phyloP scores from a whole-genome alignment of 2,797 vertebrate species.

The Gymnoscopelus braueri region DNA sequence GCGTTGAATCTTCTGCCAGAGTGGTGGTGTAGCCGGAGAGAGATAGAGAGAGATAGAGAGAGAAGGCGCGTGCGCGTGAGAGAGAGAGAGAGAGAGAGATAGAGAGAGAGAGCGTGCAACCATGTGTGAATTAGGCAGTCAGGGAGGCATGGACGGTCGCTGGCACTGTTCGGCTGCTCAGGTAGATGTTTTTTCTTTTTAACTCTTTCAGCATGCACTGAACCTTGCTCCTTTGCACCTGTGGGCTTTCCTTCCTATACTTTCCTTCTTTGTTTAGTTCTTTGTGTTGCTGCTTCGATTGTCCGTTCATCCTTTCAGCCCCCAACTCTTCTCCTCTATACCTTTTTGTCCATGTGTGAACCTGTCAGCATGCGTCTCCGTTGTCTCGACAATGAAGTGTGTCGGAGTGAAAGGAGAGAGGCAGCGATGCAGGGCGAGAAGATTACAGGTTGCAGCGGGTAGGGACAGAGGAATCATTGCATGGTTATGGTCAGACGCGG shows the following conservation, averaged over 20 bases:
- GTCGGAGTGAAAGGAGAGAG: slow-evolving; percentile 19
- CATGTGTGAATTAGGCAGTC: slow-evolving; percentile 80
- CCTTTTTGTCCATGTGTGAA: slow-evolving; percentile 33
- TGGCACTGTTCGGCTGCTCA: slow-evolving; percentile 82
- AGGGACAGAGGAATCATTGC: not conserved
- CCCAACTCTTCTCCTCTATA: not conserved
- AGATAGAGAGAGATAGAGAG: too few relatives aligned
- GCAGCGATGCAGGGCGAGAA: slow-evolving; percentile 14
- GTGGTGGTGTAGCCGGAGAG: slow-evolving; percentile 31
- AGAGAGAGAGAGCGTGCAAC: slow-evolving; percentile 50
- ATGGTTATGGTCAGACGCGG: slow-evolving; percentile 1
- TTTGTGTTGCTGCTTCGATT: not conserved
- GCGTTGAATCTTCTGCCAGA: slow-evolving; percentile 65
- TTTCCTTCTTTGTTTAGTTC: slow-evolving; percentile 6
- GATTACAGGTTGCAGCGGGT: too few relatives aligned
- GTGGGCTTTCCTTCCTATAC: not conserved
- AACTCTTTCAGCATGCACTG: slow-evolving; percentile 67
- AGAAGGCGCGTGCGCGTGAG: not conserved
- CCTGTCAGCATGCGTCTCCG: slow-evolving; percentile 45
- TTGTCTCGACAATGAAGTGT: too few relatives aligned
- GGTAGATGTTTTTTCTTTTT: slow-evolving; percentile 65
- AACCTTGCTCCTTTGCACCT: slow-evolving; percentile 10
- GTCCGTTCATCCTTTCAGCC: not conserved
- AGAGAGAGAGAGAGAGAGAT: slow-evolving; percentile 20
- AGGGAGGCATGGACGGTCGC: slow-evolving; percentile 77